A percentile compares a stretch with the other conserved stretches of the same genome.
Conservation (phyloP, 2,797 vertebrate species). For the Atherinosoma microstoma region DNA sequence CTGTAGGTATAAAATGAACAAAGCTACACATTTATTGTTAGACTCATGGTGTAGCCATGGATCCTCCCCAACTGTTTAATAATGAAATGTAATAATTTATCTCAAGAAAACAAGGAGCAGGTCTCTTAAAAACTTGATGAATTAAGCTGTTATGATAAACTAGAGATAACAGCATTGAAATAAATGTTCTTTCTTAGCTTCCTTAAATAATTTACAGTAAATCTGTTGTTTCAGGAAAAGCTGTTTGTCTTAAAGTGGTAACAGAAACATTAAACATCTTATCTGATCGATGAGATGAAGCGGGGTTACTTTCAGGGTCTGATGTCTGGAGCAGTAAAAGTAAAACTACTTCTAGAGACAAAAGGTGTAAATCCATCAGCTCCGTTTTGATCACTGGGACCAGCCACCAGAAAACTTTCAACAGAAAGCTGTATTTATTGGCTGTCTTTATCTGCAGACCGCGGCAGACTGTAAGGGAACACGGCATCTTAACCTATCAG, state of each 20-base stretch:
- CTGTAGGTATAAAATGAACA: no score
- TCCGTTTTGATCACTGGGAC: no score
- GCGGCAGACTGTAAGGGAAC: not conserved
- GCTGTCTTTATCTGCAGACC: slow-evolving; percentile 10
- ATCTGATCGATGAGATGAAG: not conserved
- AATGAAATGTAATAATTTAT: not conserved
- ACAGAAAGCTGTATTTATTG: slow-evolving; percentile 12
- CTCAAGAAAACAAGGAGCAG: not conserved
- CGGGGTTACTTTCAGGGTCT: not conserved
- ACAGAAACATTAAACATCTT: not conserved
- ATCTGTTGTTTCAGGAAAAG: not conserved
- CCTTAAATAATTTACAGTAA: not conserved
- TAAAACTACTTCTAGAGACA: no score
- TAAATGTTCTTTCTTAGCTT: no score
- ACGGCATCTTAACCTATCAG: no score
- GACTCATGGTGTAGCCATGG: no score
- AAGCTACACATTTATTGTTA: no score
- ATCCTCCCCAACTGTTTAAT: not conserved
- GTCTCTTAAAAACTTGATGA: not conserved
- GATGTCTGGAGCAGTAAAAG: no score
- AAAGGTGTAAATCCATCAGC: no score
- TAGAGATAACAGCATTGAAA: no score
- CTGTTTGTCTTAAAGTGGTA: not conserved
- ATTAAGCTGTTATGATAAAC: not conserved
- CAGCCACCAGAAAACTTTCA: not conserved